These are phyloP conservation scores for Xanthostigma xanthostigma DNA, from an alignment of 2,888 invertebrate species.

Conservation along the genomic window DNA sequence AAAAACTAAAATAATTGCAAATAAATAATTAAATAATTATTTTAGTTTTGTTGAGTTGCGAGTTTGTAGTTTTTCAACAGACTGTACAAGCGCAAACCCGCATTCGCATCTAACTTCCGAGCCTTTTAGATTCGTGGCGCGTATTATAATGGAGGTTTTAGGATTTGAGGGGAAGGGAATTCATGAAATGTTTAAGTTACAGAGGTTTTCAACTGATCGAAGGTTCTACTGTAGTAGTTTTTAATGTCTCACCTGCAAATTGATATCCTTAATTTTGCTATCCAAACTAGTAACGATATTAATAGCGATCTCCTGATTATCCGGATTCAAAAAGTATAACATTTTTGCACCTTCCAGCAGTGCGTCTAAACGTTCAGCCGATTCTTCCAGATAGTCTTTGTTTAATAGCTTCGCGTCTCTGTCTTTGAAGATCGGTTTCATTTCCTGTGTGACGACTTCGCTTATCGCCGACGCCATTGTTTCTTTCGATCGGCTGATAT, in stretches of 20 bases:
- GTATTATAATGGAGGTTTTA: too few relatives aligned
- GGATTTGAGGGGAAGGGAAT: too few relatives aligned
- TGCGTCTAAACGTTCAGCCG: constrained; percentile 52
- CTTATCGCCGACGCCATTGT: constrained; percentile 33
- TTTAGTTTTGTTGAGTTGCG: too few relatives aligned
- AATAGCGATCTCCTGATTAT: constrained; percentile 47
- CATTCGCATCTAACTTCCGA: too few relatives aligned
- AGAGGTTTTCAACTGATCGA: too few relatives aligned
- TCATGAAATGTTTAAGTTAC: too few relatives aligned
- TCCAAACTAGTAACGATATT: constrained; percentile 41
- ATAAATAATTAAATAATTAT: too few relatives aligned
- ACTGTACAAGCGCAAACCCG: too few relatives aligned
- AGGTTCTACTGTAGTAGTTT: too few relatives aligned
- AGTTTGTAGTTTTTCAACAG: too few relatives aligned
- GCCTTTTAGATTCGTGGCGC: too few relatives aligned
- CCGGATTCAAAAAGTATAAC: constrained; percentile 56
- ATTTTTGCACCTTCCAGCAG: constrained; percentile 72
- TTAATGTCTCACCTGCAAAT: constrained; percentile 31
- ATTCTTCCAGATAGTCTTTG: constrained; percentile 48
- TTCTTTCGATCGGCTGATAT: constrained; percentile 28
- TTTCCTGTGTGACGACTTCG: constrained; percentile 35
- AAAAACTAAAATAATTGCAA: too few relatives aligned
- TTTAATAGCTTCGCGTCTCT: constrained; percentile 47
- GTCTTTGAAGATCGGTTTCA: constrained; percentile 37
- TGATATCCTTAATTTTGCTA: constrained; percentile 32